Base-by-base conservation (phyloP, 2,113 vertebrate species). In the Salminus brasiliensis region DNA sequence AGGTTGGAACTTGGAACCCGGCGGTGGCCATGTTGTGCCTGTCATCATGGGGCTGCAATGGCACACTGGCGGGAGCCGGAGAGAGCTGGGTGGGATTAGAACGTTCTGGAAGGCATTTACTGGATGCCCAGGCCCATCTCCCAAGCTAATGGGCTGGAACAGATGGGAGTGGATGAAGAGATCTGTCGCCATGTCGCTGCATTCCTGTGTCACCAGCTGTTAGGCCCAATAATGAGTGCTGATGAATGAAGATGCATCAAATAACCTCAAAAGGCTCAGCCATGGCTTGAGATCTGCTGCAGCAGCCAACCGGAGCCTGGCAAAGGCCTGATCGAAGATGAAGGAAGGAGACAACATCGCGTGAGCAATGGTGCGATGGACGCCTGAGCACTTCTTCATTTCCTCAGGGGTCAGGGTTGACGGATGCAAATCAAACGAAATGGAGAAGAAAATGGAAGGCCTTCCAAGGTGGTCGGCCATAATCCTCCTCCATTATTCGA, bases 131-230 rank as follows among this genome's bases (percentile, higher is more conserved):
- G 72, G 36, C 71, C 71, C 78, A 86, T 86, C 72, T 78, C 72
- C 74, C 36, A 66, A 52, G 71, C 74, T 84, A 86, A 82, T 84
- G 83, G 81, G 30, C 67, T 80, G 83, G 75, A 83, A 83, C 85
- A 83, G 82, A 86, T 86, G 84, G 85, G 74, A 68, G 39, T 52
- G 73, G 82, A 84, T 78, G 74, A 77, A 84, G 72, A 60, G 77
- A 74, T 81, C 70, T 78, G 63, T 82, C 45, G 73, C 68, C 67
- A 57, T 84, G 63, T 79, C 57, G 59, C 59, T 82, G 85, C 68
- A 78, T 83, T 65, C 55, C 71, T 70, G 53, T 74, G 78, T 81
- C 78, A 83, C 80, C 78, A 78, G 78, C 52, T 70, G 71, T 79
- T 80, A 55, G 74, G 73, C 18, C 27, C 60, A 47, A 55, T 86